Evolutionary conservation across 1,140 invertebrate genomes (phyloP), one percentile per base, ranked within the genome.

Genomic region (Drosophila virilis): DNA sequence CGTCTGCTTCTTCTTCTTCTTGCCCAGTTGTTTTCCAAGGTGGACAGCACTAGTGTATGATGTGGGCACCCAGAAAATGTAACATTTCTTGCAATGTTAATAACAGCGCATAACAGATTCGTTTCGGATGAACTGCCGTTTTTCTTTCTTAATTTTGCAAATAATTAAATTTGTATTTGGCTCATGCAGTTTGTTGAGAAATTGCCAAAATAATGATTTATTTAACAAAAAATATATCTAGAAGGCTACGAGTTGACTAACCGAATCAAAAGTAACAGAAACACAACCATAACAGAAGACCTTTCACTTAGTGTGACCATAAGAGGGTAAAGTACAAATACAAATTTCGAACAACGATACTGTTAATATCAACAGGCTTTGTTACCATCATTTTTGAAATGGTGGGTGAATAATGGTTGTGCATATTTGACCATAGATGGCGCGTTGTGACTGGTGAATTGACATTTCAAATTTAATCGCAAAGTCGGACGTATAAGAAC

Each of bases 1-100:
- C 12, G 22, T 57, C 22, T 17, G 17, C 10, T 57, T 40, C 37
- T 46, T 59, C 57, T 59, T 59, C 42, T 13, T 59, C 50, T 51
- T 33, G 50, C 32, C 33, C 7, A 37, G 42, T 59, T 15, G 42
- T 35, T 59, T 59, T 9, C 0, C 8, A 45, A 28, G 15, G 37
- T 38, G 52, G 46, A 6, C 46, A 48, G 46, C 17, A 28, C 46
- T 28, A 5, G 3, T 12, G 4, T 6, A 48, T n/a, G 28, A 13
- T 59, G 32, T 59, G 57, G 42, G 1, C 57, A 59, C 57, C 57
- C 54, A 10, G 38, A 42, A 2, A 28, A 8, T 13, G 35, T 57
- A 57, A 43, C 54, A 57, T 43, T 3, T 9, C 10, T 13, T 33
- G 32, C 17, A 37, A 54, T 52, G 57, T 59, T 59, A 45, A 33